These are phyloP conservation scores for Tupaia chinensis DNA, from an alignment of 2,113 vertebrate species.

Conservation along the genomic window DNA sequence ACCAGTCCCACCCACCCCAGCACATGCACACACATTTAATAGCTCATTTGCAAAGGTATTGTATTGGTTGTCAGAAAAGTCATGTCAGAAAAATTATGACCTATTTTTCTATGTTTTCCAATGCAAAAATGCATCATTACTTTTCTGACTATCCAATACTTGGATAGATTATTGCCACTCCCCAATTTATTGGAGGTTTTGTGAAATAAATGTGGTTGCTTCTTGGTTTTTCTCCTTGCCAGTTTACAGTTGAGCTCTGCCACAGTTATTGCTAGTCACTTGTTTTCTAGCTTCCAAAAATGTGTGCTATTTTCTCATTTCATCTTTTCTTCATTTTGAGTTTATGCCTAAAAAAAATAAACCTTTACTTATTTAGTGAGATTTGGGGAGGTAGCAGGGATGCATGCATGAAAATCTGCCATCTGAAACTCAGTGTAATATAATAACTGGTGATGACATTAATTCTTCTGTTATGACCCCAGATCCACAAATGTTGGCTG, in stretches of 20 bases:
- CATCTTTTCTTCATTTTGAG: not conserved
- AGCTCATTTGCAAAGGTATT: not conserved
- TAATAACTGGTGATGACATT: not conserved
- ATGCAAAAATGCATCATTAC: too few species aligned
- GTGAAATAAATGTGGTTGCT: not conserved
- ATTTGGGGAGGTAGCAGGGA: not conserved
- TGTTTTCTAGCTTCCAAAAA: conserved; percentile 48
- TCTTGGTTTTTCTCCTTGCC: conserved; percentile 20
- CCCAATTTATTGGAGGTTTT: not conserved
- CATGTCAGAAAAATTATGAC: too few species aligned
- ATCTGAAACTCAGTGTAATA: not conserved
- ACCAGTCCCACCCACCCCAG: fast-evolving
- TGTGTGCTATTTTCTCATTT: not conserved
- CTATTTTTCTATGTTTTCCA: too few species aligned
- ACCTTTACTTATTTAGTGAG: not conserved
- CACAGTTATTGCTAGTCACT: not conserved
- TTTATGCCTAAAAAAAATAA: conserved; percentile 14
- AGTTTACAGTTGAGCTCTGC: not conserved
- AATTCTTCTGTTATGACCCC: not conserved
- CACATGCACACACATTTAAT: not conserved
- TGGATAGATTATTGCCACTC: not conserved
- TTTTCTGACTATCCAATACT: too few species aligned
- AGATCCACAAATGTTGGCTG: not conserved
- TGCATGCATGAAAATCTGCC: conserved; percentile 28
- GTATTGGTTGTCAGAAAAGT: too few species aligned